Conservation (phyloP, 2,888 invertebrate genomes). For the Eristalis arbustorum region DNA sequence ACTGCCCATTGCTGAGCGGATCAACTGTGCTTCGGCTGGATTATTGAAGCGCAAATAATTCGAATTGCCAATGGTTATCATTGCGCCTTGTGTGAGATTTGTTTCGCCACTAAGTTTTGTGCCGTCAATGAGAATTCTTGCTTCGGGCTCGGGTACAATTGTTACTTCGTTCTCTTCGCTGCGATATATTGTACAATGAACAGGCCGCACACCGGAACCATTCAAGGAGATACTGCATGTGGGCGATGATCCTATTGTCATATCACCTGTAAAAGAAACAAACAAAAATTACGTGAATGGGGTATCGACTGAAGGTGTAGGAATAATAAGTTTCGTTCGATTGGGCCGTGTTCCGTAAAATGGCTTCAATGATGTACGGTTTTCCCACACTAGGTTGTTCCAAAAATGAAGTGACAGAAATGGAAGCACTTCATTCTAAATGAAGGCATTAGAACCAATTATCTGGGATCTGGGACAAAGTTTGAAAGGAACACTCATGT, state of each 20-base stretch:
- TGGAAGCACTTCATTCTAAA: too few relatives aligned
- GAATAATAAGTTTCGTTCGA: too few relatives aligned
- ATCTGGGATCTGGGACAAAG: neutral
- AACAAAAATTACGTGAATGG: neutral
- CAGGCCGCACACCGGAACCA: conserved; percentile 91
- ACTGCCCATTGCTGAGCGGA: conserved; percentile 88
- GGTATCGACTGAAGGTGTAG: too few relatives aligned
- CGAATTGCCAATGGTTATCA: conserved; percentile 94
- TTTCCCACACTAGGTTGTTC: too few relatives aligned
- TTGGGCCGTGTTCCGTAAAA: too few relatives aligned
- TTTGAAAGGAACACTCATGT: neutral
- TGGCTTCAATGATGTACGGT: too few relatives aligned
- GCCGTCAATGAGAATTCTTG: conserved; percentile 88
- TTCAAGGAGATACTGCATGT: conserved; percentile 91
- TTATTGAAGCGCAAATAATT: conserved; percentile 96
- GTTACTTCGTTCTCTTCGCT: conserved; percentile 89
- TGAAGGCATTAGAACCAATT: too few relatives aligned
- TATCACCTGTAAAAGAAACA: conserved; percentile 84
- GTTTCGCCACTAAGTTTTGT: conserved; percentile 86
- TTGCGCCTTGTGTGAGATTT: conserved; percentile 92
- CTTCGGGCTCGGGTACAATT: conserved; percentile 87
- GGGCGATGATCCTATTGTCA: conserved; percentile 89
- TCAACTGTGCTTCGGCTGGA: conserved; percentile 92
- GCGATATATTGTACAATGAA: conserved; percentile 94
- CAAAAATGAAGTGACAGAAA: too few relatives aligned